Percentiles rank a stretch among this genome's conserved stretches.
Evolutionary conservation across 2,797 vertebrate genomes (phyloP).

Genomic region (Ispidina picta): DNA sequence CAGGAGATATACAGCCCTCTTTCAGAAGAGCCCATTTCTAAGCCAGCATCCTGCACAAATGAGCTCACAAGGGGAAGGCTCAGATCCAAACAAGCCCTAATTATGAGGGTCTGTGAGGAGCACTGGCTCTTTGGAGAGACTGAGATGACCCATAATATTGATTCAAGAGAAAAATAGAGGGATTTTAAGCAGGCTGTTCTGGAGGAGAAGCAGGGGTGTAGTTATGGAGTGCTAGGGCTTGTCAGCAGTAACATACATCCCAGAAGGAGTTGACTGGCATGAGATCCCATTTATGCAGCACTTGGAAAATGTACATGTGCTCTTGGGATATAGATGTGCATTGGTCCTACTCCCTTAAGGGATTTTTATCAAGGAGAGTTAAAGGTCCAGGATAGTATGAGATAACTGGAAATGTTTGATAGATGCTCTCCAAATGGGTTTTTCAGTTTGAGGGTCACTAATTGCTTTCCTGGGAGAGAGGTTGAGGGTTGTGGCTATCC

Average conservation of each 20-base stretch:
- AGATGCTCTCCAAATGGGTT: neutral
- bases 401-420: neutral
- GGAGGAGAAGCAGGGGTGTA: neutral
- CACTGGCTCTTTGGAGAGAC: neutral
- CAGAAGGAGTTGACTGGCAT: neutral
- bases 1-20: neutral
- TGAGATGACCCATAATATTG: neutral
- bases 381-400: neutral
- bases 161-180: neutral
- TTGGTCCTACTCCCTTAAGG: neutral
- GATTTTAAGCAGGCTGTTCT: neutral
- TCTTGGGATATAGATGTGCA: neutral
- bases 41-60: slow-evolving; percentile 23
- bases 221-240: neutral
- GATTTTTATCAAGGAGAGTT: neutral
- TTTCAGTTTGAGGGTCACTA: neutral
- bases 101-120: neutral
- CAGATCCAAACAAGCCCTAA: neutral
- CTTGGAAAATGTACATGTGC: neutral
- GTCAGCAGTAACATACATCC: neutral
- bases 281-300: neutral
- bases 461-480: neutral
- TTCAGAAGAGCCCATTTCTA: neutral
- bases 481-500: neutral
- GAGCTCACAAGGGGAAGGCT: slow-evolving; percentile 41